Evolutionary conservation across 2,888 invertebrate species (phyloP).

Genomic region (Machimus rusticus): DNA sequence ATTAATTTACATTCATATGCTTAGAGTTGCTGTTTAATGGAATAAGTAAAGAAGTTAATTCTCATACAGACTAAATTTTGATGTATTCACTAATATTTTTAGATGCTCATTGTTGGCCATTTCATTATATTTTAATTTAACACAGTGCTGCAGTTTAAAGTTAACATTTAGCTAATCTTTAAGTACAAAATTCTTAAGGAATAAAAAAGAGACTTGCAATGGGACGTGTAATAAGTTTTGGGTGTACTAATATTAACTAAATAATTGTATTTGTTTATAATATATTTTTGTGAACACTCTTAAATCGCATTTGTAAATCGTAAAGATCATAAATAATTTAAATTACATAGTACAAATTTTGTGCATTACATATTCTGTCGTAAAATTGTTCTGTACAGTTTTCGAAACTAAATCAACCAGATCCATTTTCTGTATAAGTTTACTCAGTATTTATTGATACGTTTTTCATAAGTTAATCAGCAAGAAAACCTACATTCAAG

Average conservation of each 20-base stretch:
- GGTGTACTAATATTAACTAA: neutral
- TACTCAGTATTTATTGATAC: too few relatives aligned
- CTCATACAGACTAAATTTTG: neutral
- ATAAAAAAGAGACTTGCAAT: neutral
- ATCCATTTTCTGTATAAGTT: too few relatives aligned
- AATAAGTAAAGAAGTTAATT: neutral
- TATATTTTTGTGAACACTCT: neutral
- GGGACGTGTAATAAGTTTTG: neutral
- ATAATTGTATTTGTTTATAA: neutral
- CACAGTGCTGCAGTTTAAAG: neutral
- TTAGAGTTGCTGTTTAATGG: neutral
- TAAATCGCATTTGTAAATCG: neutral
- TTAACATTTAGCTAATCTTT: neutral
- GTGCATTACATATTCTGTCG: neutral
- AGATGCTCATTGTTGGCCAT: neutral
- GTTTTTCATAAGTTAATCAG: too few relatives aligned
- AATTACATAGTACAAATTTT: neutral
- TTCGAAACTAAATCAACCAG: neutral
- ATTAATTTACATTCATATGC: neutral
- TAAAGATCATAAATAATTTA: too few relatives aligned
- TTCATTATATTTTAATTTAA: neutral
- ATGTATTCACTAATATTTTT: neutral
- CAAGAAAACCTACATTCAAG: too few relatives aligned
- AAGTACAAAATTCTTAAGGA: neutral
- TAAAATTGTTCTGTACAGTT: neutral